Base-by-base conservation (phyloP, 2,113 vertebrate species). In the Galemys pyrenaicus region DNA sequence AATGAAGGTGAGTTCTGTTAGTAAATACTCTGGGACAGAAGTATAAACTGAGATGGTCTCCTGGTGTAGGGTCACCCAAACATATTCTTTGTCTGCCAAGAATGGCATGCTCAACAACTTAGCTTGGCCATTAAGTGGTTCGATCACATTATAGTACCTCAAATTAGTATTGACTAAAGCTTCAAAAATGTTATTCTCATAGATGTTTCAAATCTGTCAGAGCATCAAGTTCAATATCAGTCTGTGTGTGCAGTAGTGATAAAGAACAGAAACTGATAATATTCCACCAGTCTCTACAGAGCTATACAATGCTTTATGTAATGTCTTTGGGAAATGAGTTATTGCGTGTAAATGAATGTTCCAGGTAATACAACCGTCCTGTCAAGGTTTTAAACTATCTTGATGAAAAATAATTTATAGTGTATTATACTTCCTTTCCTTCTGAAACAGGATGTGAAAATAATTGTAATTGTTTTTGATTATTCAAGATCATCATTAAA, bases 401-500 rank as follows among this genome's bases (percentile, higher is more conserved):
- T n/a, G 71, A 88, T 85, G 41, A 88, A 89, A 82, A 91, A 73
- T 41, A 62, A 64, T 49, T 58, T 56, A 60, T 67, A n/a, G 78
- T 70, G 44, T 93, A 24, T 75, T 81, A 73, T 92, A 22, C n/a
- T 92, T 93, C 19, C 68, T 89, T 68, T 83, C 51, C 26, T 78
- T 87, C 74, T 92, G 93, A 86, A 92, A 56, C 8, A 94, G 32
- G 22, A 81, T 94, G 51, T 26, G 79, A 46, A 95, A 83, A 87
- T 62, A 5, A 79, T 60, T 92, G 68, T 92, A 54, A 75, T 54
- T 12, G 51, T 90, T 93, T 90, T 75, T 94, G n/a, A 85, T 83
- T 83, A 84, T 28, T 95, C 65, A 77, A 49, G 20, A 46, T 94
- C 60, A 67, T 85, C n/a, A 75, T 89, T 95, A 75, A 91, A 70